phyloP scores from a whole-genome alignment of 2,888 invertebrate species.

The Rhopalosiphum nymphaeae region DNA sequence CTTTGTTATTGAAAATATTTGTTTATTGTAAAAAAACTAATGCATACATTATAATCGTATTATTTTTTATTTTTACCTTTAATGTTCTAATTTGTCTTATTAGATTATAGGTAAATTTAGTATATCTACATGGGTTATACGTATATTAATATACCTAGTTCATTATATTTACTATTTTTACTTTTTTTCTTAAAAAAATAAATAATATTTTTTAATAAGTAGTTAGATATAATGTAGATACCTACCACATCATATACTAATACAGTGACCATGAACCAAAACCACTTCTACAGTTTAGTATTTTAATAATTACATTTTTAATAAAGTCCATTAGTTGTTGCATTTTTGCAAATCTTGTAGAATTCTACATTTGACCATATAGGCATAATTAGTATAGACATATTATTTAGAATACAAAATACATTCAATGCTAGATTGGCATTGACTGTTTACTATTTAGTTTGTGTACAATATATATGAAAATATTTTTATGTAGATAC shows the following conservation, averaged over 20 bases:
- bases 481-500: background rate
- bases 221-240: background rate
- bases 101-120: background rate
- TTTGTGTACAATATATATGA: background rate
- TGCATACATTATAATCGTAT: too few species aligned
- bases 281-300: background rate
- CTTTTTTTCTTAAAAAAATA: background rate
- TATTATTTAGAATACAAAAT: background rate
- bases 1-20: background rate
- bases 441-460: background rate
- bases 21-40: too few species aligned
- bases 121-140: background rate
- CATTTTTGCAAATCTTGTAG: background rate
- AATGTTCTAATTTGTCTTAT: too few species aligned
- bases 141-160: background rate
- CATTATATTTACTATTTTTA: background rate
- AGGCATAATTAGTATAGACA: background rate
- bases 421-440: background rate
- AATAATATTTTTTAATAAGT: background rate
- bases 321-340: background rate
- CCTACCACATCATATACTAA: background rate
- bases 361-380: background rate
- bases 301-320: background rate
- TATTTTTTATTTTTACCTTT: too few species aligned
- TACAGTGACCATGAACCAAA: background rate